Percentiles rank a stretch among this genome's conserved stretches.
These are phyloP conservation scores for Neosilurus hyrtlii DNA, from an alignment of 2,797 vertebrate genomes.

Conservation along the genomic window DNA sequence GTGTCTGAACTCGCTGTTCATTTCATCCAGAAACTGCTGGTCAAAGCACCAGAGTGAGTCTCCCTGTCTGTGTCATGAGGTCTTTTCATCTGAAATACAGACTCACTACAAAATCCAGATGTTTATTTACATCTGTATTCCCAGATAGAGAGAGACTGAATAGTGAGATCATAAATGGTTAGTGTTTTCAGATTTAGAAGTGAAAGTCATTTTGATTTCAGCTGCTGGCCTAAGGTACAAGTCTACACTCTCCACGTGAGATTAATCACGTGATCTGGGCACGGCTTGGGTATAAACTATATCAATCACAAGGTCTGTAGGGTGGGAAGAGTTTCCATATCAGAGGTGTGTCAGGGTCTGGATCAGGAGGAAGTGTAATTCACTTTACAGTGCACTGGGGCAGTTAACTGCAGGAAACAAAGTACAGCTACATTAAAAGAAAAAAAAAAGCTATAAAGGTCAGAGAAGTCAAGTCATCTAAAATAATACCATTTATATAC, in stretches of 20 bases:
- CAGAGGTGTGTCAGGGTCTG: neutral
- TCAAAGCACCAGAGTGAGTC: slow-evolving; percentile 91
- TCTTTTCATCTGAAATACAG: neutral
- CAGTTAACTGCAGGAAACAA: neutral
- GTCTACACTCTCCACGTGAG: neutral
- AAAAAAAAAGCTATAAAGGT: neutral
- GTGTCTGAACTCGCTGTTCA: slow-evolving; percentile 89
- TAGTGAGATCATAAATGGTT: neutral
- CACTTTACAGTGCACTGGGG: neutral
- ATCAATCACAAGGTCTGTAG: neutral
- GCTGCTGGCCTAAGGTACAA: neutral
- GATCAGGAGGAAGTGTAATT: neutral
- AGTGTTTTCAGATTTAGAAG: neutral
- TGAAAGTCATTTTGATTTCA: neutral
- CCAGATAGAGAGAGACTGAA: neutral
- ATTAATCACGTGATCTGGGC: neutral
- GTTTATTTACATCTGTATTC: neutral
- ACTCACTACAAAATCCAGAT: neutral
- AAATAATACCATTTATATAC: neutral
- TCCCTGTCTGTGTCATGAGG: slow-evolving; percentile 49
- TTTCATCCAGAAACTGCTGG: slow-evolving; percentile 90
- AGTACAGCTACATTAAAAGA: neutral
- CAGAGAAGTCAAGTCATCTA: neutral
- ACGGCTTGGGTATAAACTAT: neutral
- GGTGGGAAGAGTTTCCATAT: neutral